Evolutionary conservation across 2,113 vertebrate genomes (phyloP).

Genomic region (Pseudonaja textilis): DNA sequence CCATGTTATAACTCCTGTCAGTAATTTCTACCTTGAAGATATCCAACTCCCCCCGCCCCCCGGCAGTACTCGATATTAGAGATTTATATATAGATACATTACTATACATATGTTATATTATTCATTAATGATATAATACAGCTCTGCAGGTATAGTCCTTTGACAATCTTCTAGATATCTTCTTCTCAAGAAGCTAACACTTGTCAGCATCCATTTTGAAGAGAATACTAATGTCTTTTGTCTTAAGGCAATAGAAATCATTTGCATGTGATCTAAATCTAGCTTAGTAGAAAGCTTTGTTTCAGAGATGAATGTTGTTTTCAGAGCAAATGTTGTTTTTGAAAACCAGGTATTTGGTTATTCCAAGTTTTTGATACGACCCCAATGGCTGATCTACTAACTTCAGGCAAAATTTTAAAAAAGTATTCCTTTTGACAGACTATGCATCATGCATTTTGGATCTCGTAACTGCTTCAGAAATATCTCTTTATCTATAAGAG

Average conservation of each 20-base stretch:
- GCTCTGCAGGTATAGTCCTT: not conserved
- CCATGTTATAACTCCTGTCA: not conserved
- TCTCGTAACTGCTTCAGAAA: not conserved
- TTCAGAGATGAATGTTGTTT: not conserved
- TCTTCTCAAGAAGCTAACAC: not conserved
- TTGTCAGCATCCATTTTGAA: accelerated
- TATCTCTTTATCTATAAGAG: not conserved
- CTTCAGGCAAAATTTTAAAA: not conserved
- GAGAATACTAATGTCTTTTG: accelerated
- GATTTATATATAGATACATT: not conserved
- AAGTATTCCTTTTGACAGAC: not conserved
- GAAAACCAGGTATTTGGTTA: not conserved
- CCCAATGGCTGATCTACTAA: not conserved
- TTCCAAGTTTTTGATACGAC: not conserved
- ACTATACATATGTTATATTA: not conserved
- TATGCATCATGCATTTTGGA: not conserved
- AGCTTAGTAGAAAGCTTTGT: not conserved
- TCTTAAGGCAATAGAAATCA: not conserved
- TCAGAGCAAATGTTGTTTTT: not conserved
- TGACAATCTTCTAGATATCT: not conserved
- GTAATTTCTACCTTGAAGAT: accelerated
- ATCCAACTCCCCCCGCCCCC: not conserved
- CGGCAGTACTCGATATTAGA: not conserved
- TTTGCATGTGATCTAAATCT: accelerated
- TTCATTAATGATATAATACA: accelerated